A percentile compares a stretch with the other conserved stretches of the same genome.
These are phyloP conservation scores for Trichoplusia ni DNA, from an alignment of 1,140 invertebrate genomes.

Conservation along the genomic window DNA sequence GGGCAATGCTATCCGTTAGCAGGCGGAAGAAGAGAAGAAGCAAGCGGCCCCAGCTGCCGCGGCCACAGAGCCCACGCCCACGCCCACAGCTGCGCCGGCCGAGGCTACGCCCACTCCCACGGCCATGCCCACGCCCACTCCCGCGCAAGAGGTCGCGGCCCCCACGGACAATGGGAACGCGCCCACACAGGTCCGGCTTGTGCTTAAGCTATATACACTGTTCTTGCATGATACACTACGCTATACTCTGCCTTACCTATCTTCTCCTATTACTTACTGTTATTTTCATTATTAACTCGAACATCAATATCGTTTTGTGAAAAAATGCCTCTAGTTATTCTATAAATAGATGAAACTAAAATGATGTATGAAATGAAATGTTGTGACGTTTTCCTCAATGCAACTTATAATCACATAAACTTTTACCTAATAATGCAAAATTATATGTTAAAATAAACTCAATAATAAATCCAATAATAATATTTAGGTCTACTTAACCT, in stretches of 20 bases:
- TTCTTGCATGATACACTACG: background rate
- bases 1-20: conserved; percentile 44
- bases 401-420: too few relatives aligned
- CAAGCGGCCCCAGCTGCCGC: conserved; percentile 37
- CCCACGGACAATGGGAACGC: conserved; percentile 55
- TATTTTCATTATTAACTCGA: too few relatives aligned
- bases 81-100: background rate
- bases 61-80: conserved; percentile 9
- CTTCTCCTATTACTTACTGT: too few relatives aligned
- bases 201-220: conserved; percentile 54
- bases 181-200: conserved; percentile 45
- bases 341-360: too few relatives aligned
- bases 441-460: too few relatives aligned
- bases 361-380: too few relatives aligned
- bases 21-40: conserved; percentile 68
- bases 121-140: background rate
- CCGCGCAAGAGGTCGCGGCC: background rate
- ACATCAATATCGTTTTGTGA: too few relatives aligned
- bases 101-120: background rate
- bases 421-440: too few relatives aligned
- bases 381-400: too few relatives aligned
- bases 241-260: background rate
- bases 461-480: too few relatives aligned
- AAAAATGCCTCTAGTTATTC: too few relatives aligned
- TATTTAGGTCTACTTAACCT: too few relatives aligned